Evolutionary conservation across 2,888 invertebrate species (phyloP).

Genomic region (Drosophila austrosaltans): DNA sequence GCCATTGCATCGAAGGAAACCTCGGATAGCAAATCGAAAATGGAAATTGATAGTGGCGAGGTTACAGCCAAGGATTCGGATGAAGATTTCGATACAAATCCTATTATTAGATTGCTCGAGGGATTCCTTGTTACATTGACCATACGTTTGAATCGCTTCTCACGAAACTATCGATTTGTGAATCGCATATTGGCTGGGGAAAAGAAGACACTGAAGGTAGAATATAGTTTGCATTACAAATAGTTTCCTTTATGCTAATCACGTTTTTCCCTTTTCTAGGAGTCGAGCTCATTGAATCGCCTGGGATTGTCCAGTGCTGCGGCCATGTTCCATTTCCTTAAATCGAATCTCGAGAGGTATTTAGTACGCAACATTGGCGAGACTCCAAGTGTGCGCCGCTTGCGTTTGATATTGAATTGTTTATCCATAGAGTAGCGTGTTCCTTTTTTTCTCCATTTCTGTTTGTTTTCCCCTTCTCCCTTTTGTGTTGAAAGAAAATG

Average conservation of each 20-base stretch:
- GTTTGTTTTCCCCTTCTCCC: constrained; percentile 20
- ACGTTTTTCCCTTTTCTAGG: constrained; percentile 83
- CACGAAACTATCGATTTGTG: constrained; percentile 97
- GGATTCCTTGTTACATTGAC: constrained; percentile 90
- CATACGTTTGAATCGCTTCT: constrained; percentile 91
- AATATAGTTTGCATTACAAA: constrained; percentile 5
- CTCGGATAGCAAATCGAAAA: constrained; percentile 73
- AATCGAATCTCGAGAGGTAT: constrained; percentile 80
- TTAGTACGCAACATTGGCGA: constrained; percentile 50
- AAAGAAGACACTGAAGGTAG: constrained; percentile 93
- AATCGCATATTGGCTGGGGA: constrained; percentile 94
- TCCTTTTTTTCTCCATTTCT: constrained; percentile 30
- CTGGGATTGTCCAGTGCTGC: constrained; percentile 86
- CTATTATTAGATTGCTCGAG: constrained; percentile 80
- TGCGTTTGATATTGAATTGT: constrained; percentile 53
- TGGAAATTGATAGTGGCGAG: constrained; percentile 77
- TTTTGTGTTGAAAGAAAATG: constrained; percentile 46
- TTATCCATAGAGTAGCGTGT: constrained; percentile 61
- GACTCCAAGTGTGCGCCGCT: constrained; percentile 65
- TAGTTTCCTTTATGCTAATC: background rate
- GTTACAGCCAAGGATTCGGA: constrained; percentile 79
- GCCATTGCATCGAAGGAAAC: constrained; percentile 62
- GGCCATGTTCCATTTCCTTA: constrained; percentile 85
- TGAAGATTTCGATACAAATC: constrained; percentile 79
- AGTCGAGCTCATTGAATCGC: constrained; percentile 88